Conservation (phyloP, 1,140 invertebrate genomes). For the Bombus ignitus region DNA sequence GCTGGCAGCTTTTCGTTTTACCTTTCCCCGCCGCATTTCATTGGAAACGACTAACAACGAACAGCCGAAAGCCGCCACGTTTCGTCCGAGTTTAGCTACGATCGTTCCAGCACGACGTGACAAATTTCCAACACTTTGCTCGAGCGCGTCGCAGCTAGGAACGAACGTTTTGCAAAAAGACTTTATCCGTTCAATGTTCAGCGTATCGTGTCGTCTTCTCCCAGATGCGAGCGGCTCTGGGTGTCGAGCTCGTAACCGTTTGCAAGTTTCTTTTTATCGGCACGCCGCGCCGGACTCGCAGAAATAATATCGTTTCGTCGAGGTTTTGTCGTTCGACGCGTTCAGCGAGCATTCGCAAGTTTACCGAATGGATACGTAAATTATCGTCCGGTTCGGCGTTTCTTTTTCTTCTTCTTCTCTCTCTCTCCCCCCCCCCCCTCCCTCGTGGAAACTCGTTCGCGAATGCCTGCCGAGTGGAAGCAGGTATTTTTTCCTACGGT, state of each 20-base stretch:
- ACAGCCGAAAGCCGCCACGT: no score
- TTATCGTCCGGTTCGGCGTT: constrained; percentile 20
- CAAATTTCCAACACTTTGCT: no score
- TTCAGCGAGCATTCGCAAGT: not conserved
- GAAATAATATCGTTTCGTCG: constrained; percentile 47
- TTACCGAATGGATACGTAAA: constrained; percentile 38
- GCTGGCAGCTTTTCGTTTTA: not conserved
- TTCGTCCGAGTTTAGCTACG: no score
- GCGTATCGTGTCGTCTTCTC: not conserved
- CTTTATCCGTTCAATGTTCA: no score
- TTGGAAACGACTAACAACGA: not conserved
- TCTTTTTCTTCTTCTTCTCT: not conserved
- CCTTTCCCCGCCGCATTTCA: not conserved
- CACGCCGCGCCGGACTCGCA: not conserved
- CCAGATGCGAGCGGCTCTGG: accelerated
- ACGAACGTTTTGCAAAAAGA: no score
- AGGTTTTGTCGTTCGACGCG: constrained; percentile 35
- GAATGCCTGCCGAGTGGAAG: no score
- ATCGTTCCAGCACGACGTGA: no score
- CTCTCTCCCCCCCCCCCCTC: accelerated
- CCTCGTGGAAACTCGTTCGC: not conserved
- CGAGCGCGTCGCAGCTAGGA: no score
- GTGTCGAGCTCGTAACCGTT: constrained; percentile 35
- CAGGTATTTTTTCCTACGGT: not conserved
- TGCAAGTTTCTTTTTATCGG: constrained; percentile 37